phyloP scores from a whole-genome alignment of 2,888 invertebrate species.

The Temnothorax rugatulus region DNA sequence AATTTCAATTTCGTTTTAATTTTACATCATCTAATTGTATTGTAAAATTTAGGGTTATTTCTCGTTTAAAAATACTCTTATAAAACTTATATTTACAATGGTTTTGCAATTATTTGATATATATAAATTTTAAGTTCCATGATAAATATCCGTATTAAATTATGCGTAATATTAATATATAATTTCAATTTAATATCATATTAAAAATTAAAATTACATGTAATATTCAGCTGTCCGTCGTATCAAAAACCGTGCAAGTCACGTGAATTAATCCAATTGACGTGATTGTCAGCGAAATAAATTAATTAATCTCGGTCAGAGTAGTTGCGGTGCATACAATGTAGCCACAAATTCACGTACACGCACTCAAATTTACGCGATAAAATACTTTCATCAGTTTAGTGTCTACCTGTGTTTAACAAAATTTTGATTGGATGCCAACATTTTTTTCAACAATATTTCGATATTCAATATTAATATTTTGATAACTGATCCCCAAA shows the following conservation, averaged over 20 bases:
- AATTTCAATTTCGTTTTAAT: background rate
- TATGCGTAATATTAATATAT: slow-evolving; percentile 11
- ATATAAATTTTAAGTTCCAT: background rate
- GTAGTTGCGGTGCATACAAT: slow-evolving; percentile 48
- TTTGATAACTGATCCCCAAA: background rate
- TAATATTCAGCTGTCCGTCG: slow-evolving; percentile 1
- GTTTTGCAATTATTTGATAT: slow-evolving; percentile 5
- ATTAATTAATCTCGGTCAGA: slow-evolving; percentile 66
- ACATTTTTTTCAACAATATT: slow-evolving; percentile 18
- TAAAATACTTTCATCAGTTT: slow-evolving; percentile 33
- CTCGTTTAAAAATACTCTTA: background rate
- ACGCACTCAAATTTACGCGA: slow-evolving; percentile 6
- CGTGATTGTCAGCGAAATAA: slow-evolving; percentile 65
- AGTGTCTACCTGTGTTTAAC: background rate
- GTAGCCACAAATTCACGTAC: slow-evolving; percentile 49
- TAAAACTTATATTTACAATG: background rate
- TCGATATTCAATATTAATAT: slow-evolving; percentile 39
- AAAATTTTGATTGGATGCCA: slow-evolving; percentile 30
- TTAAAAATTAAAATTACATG: slow-evolving; percentile 36
- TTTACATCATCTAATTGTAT: background rate
- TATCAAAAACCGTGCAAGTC: slow-evolving; percentile 37
- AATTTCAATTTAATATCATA: background rate
- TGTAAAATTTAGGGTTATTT: background rate
- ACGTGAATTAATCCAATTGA: slow-evolving; percentile 69
- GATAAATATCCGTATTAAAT: slow-evolving; percentile 38